phyloP scores from a whole-genome alignment of 2,113 vertebrate genomes.

The Campylomormyrus tamandua region DNA sequence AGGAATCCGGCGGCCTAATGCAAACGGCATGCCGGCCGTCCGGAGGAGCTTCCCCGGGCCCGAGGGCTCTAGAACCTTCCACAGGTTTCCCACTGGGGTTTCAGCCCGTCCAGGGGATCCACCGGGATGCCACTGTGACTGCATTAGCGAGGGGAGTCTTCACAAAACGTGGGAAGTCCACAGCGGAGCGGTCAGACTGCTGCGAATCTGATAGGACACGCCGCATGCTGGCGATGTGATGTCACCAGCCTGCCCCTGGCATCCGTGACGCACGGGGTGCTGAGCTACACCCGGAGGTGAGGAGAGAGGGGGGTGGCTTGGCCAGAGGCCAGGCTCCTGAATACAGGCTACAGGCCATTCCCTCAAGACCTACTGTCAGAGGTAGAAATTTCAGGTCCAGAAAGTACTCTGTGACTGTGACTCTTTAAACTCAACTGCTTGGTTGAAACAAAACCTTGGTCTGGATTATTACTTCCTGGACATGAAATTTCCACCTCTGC shows the following conservation, averaged over 20 bases:
- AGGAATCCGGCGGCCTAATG: slow-evolving; percentile 78
- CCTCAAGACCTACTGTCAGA: background rate
- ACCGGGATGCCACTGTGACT: background rate
- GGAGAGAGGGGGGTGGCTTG: slow-evolving; percentile 49
- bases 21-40: slow-evolving; percentile 70
- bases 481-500: background rate
- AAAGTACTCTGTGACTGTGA: background rate
- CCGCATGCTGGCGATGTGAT: background rate
- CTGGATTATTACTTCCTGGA: background rate
- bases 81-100: slow-evolving; percentile 25
- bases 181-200: background rate
- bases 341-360: background rate
- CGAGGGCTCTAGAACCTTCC: background rate
- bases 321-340: slow-evolving; percentile 52
- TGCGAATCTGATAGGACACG: background rate
- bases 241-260: slow-evolving; percentile 12
- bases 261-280: slow-evolving; percentile 47
- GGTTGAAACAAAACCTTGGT: background rate
- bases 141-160: background rate
- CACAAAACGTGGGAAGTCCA: background rate
- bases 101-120: background rate
- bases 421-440: background rate
- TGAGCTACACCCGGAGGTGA: slow-evolving; percentile 50
- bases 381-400: background rate
- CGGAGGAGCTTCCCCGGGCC: slow-evolving; percentile 41